These are phyloP conservation scores for Acronicta leporina DNA, from an alignment of 2,888 invertebrate species.

Conservation along the genomic window DNA sequence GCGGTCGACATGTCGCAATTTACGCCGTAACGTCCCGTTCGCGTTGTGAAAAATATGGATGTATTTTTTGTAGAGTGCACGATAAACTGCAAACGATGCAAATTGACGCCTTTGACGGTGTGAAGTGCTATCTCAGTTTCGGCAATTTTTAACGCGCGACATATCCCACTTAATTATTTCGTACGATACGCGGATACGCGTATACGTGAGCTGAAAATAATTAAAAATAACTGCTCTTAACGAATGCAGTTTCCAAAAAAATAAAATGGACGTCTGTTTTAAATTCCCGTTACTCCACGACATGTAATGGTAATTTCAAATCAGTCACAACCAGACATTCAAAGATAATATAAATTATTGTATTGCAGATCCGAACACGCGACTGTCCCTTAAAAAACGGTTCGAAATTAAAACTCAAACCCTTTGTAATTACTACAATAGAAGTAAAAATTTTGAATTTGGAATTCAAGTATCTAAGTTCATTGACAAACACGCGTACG, in stretches of 20 bases:
- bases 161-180: slow-evolving; percentile 33
- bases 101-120: slow-evolving; percentile 49
- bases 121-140: slow-evolving; percentile 37
- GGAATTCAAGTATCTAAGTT: slow-evolving; percentile 77
- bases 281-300: slow-evolving; percentile 21
- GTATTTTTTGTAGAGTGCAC: slow-evolving; percentile 41
- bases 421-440: slow-evolving; percentile 72
- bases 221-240: slow-evolving; percentile 42
- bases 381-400: slow-evolving; percentile 45
- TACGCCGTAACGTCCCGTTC: slow-evolving; percentile 43
- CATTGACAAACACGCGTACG: slow-evolving; percentile 74
- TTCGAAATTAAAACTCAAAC: slow-evolving; percentile 62
- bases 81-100: slow-evolving; percentile 50
- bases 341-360: slow-evolving; percentile 46
- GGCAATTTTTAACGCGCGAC: slow-evolving; percentile 12
- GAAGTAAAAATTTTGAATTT: slow-evolving; percentile 72
- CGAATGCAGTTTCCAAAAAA: slow-evolving; percentile 30
- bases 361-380: slow-evolving; percentile 30
- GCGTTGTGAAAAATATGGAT: slow-evolving; percentile 48
- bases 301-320: slow-evolving; percentile 32
- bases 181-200: slow-evolving; percentile 5
- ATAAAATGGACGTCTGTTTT: slow-evolving; percentile 22
- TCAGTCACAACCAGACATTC: slow-evolving; percentile 39
- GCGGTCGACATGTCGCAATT: slow-evolving; percentile 60
- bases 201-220: slow-evolving; percentile 21